Evolutionary conservation across 2,113 vertebrate genomes (phyloP).

Genomic region (Oenanthe melanoleuca): DNA sequence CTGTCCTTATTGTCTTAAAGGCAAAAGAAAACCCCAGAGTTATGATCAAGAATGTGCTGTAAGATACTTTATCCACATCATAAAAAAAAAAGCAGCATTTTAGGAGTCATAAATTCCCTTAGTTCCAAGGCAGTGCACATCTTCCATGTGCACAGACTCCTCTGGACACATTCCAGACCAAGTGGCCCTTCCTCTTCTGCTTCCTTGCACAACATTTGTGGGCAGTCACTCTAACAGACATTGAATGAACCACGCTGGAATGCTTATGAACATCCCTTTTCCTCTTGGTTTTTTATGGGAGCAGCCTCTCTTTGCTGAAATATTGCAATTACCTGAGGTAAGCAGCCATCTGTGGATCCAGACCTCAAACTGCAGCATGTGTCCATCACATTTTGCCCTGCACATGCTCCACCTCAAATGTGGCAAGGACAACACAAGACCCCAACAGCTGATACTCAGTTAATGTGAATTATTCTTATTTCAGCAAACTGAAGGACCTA

Average conservation of each 20-base stretch:
- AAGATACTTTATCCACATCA: not conserved
- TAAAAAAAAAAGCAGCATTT: not conserved
- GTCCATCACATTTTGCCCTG: not conserved
- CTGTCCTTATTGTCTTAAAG: not conserved
- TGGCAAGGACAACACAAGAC: not conserved
- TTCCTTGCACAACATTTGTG: conserved; percentile 20
- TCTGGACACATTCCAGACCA: not conserved
- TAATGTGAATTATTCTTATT: not conserved
- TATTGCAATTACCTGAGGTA: not conserved
- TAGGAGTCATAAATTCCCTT: not conserved
- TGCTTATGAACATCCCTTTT: not conserved
- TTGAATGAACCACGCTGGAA: not conserved
- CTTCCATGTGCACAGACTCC: not conserved
- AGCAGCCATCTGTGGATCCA: not conserved
- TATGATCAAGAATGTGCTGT: not conserved
- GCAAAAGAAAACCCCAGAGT: not conserved
- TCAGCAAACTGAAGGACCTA: not conserved
- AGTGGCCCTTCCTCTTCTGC: not conserved
- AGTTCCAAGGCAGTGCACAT: not conserved
- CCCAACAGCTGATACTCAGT: not conserved
- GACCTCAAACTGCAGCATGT: not conserved
- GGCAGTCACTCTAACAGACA: not conserved
- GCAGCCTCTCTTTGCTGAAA: not conserved
- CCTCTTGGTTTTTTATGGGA: not conserved
- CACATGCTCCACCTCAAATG: not conserved